Conservation (phyloP, 1,140 invertebrate species). For the Dreissena rostriformis region DNA sequence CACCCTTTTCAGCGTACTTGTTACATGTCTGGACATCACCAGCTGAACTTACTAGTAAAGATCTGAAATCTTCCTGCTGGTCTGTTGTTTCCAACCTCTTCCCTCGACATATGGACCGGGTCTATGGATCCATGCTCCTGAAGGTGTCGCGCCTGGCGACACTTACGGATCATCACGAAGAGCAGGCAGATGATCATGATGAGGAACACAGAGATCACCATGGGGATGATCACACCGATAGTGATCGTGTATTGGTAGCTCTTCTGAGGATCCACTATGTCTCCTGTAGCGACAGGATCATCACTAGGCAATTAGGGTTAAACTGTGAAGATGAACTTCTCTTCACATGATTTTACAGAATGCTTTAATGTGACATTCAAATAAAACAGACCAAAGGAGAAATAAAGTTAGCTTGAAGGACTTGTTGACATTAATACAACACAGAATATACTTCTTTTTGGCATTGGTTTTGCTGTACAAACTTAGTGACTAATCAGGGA, state of each 20-base stretch:
- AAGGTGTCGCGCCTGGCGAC: slow-evolving; percentile 41
- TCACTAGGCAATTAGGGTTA: no score
- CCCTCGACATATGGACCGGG: slow-evolving; percentile 47
- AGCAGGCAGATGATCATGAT: slow-evolving; percentile 66
- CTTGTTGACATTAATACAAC: no score
- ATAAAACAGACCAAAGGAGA: no score
- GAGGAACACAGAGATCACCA: slow-evolving; percentile 64
- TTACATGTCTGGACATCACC: background rate
- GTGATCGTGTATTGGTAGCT: slow-evolving; percentile 59
- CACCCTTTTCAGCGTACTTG: background rate
- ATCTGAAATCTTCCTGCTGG: background rate
- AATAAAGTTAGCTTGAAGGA: no score
- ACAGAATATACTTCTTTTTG: no score
- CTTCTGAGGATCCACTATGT: slow-evolving; percentile 8
- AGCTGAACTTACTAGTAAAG: background rate
- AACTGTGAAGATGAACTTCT: no score
- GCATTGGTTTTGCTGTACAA: no score
- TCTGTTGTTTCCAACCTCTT: slow-evolving; percentile 23
- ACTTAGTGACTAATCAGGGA: no score
- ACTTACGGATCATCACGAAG: slow-evolving; percentile 64
- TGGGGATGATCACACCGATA: slow-evolving; percentile 65
- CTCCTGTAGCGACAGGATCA: no score
- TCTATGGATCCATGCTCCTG: slow-evolving; percentile 2
- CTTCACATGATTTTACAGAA: no score
- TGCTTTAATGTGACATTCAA: no score